Conservation (phyloP, 30 jellyfish, hydroid and myxozoan species). For the Aurelia sp. region DNA sequence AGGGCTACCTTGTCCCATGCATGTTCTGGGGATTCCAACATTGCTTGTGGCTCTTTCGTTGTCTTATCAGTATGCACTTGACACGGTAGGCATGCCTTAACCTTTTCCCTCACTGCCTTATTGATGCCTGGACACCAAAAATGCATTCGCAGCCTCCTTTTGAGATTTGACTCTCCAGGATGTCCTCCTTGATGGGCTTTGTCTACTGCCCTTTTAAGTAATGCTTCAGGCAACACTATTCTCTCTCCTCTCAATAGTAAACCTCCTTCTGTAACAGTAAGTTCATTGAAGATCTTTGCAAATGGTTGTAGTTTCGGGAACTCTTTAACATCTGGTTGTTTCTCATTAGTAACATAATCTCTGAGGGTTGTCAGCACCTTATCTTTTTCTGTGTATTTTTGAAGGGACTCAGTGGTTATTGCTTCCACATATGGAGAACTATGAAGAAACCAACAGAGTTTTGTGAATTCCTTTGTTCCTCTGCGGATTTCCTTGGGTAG, state of each 20-base stretch:
- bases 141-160: conserved; percentile 52
- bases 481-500: neutral
- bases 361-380: conserved; percentile 31
- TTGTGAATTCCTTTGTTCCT: conserved; percentile 25
- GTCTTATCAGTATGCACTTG: conserved; percentile 51
- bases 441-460: conserved; percentile 43
- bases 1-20: conserved; percentile 71
- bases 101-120: conserved; percentile 8
- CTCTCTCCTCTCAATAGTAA: conserved; percentile 23
- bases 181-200: conserved; percentile 72
- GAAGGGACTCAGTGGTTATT: conserved; percentile 37
- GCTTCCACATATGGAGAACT: conserved; percentile 56
- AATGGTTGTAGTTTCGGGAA: conserved; percentile 34
- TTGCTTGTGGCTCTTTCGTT: conserved; percentile 66
- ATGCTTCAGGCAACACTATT: conserved; percentile 44
- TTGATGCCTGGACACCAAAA: conserved; percentile 66
- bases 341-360: conserved; percentile 9
- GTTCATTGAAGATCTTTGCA: conserved; percentile 36
- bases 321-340: conserved; percentile 6
- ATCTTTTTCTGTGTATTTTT: conserved; percentile 1
- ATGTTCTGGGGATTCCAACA: conserved; percentile 16
- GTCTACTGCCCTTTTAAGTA: conserved; percentile 54
- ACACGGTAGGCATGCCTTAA: conserved; percentile 47
- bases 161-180: conserved; percentile 46
- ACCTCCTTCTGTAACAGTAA: conserved; percentile 66